Conservation (phyloP, 1,140 invertebrate species). For the Brachionus koreanus region DNA sequence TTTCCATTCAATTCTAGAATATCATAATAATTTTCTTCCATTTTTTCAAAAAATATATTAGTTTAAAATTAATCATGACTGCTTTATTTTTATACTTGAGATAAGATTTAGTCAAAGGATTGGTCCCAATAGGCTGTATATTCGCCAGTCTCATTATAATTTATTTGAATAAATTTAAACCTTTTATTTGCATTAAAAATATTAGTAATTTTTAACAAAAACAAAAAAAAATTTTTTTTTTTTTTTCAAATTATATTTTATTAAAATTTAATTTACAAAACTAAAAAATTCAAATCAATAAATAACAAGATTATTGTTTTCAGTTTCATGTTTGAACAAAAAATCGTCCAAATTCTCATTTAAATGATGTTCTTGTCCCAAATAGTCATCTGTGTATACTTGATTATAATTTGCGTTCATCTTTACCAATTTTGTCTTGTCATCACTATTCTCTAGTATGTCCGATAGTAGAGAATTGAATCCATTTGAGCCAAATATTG, state of each 20-base stretch:
- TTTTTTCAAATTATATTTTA: neutral
- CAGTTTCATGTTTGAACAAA: neutral
- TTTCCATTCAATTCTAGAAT: neutral
- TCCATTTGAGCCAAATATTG: neutral
- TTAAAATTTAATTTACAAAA: neutral
- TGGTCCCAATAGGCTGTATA: neutral
- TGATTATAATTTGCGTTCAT: neutral
- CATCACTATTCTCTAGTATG: neutral
- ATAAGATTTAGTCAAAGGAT: neutral
- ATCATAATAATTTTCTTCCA: slow-evolving; percentile 36
- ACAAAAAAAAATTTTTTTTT: neutral
- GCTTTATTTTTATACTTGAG: neutral
- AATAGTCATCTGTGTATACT: neutral
- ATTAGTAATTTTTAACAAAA: neutral
- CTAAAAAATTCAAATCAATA: neutral
- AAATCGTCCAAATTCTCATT: neutral
- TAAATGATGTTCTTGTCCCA: neutral
- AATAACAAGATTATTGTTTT: neutral
- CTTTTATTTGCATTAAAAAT: neutral
- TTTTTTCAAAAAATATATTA: neutral
- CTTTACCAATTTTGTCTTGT: neutral
- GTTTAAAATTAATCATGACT: neutral
- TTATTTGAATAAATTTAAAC: neutral
- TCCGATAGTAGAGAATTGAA: neutral
- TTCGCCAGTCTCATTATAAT: neutral